A percentile compares a stretch with the other conserved stretches of the same genome.
Conservation (phyloP, 2,888 invertebrate species). For the Drosophila neonasuta region DNA sequence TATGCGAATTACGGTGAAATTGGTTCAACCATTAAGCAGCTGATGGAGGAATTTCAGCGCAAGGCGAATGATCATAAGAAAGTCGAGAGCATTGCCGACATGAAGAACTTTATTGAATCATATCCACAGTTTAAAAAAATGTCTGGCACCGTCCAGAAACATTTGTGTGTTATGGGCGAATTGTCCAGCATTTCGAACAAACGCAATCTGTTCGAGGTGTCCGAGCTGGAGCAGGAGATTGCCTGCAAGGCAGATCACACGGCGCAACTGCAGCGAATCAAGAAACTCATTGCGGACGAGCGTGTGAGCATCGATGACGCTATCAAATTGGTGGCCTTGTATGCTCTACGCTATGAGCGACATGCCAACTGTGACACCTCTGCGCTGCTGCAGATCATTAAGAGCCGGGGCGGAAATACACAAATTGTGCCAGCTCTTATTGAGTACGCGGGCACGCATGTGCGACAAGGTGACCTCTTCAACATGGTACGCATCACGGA, state of each 20-base stretch:
- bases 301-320: constrained; percentile 90
- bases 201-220: constrained; percentile 92
- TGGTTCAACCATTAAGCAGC: constrained; percentile 96
- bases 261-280: constrained; percentile 90
- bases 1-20: constrained; percentile 99
- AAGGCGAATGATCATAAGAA: constrained; percentile 88
- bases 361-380: constrained; percentile 92
- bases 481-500: constrained; percentile 96
- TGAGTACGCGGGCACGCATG: constrained; percentile 93
- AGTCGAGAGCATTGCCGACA: constrained; percentile 98
- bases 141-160: constrained; percentile 97
- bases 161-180: constrained; percentile 98
- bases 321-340: constrained; percentile 93
- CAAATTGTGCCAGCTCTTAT: constrained; percentile 86
- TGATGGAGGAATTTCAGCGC: constrained; percentile 98
- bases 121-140: constrained; percentile 99
- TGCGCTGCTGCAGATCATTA: constrained; percentile 88
- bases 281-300: constrained; percentile 89
- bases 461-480: constrained; percentile 92
- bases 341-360: constrained; percentile 96
- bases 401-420: constrained; percentile 88
- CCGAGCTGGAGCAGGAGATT: constrained; percentile 96
- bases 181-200: constrained; percentile 91
- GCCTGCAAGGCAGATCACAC: constrained; percentile 94
- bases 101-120: constrained; percentile 99